phyloP scores from a whole-genome alignment of 2,113 vertebrate genomes.

The Ctenodactylus gundi region DNA sequence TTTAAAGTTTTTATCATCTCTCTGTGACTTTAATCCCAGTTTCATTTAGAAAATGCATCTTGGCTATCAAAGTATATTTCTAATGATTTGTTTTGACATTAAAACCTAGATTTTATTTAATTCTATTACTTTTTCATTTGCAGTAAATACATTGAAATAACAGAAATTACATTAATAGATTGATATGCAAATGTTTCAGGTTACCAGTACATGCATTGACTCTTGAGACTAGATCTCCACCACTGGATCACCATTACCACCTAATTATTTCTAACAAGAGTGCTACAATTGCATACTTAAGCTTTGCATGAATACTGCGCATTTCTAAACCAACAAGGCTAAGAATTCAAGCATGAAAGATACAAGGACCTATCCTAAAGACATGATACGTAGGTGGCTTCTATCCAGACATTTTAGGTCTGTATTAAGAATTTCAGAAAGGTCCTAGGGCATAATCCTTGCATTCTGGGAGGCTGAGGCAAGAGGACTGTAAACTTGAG shows the following conservation, averaged over 20 bases:
- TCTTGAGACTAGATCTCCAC: neutral
- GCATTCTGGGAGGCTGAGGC: too few species aligned
- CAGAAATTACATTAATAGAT: conserved; percentile 20
- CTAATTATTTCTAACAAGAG: conserved; percentile 10
- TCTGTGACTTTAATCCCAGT: conserved; percentile 6
- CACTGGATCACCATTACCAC: neutral
- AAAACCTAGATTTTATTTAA: conserved; percentile 1
- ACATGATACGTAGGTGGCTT: neutral
- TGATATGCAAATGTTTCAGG: conserved; percentile 2
- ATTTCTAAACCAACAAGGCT: neutral
- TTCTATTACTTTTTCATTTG: conserved; percentile 10
- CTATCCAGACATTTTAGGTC: neutral
- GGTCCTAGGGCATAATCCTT: too few species aligned
- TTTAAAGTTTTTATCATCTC: neutral
- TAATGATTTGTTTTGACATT: neutral
- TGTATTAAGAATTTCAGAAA: conserved; percentile 8
- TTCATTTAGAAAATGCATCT: neutral
- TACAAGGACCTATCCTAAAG: neutral
- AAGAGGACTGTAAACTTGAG: too few species aligned
- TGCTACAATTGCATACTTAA: neutral
- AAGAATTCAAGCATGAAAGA: conserved; percentile 2
- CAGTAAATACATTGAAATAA: conserved; percentile 7
- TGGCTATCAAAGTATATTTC: neutral
- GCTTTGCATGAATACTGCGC: neutral
- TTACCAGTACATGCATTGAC: neutral